phyloP scores from a whole-genome alignment of 30 jellyfish, hydroid and myxozoan species.

The Cassiopea andromeda region DNA sequence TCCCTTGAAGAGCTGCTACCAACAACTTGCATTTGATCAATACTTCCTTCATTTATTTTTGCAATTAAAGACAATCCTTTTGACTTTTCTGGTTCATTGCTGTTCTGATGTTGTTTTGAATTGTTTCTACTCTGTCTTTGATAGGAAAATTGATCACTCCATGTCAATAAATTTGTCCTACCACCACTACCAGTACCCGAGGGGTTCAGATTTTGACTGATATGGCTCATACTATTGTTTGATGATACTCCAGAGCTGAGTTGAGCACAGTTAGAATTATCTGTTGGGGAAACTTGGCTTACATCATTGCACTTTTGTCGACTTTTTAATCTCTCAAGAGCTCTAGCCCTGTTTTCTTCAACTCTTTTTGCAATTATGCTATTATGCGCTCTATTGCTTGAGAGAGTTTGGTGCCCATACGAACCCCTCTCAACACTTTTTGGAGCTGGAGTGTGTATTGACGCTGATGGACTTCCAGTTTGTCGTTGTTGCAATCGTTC shows the following conservation, averaged over 20 bases:
- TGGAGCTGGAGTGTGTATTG: neutral
- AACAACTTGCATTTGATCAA: neutral
- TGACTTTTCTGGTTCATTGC: neutral
- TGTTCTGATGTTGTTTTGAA: neutral
- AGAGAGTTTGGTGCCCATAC: no score
- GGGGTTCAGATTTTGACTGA: neutral
- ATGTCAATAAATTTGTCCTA: neutral
- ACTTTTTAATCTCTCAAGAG: conserved; percentile 29
- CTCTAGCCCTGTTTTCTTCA: conserved; percentile 28
- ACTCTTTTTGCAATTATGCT: neutral
- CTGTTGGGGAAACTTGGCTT: neutral
- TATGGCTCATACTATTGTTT: neutral
- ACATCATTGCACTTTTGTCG: neutral
- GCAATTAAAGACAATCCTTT: conserved; percentile 1
- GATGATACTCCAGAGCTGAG: neutral
- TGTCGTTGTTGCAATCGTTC: conserved; percentile 34
- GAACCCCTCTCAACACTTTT: neutral
- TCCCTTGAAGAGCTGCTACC: neutral
- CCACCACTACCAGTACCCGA: neutral
- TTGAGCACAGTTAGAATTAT: neutral
- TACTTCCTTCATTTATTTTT: conserved; percentile 16
- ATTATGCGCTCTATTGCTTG: no score
- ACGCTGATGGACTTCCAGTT: neutral
- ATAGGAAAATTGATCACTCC: neutral
- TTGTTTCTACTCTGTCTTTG: neutral